Evolutionary conservation across 1,140 invertebrate species (phyloP).

Genomic region (Euglossa dilemma): DNA sequence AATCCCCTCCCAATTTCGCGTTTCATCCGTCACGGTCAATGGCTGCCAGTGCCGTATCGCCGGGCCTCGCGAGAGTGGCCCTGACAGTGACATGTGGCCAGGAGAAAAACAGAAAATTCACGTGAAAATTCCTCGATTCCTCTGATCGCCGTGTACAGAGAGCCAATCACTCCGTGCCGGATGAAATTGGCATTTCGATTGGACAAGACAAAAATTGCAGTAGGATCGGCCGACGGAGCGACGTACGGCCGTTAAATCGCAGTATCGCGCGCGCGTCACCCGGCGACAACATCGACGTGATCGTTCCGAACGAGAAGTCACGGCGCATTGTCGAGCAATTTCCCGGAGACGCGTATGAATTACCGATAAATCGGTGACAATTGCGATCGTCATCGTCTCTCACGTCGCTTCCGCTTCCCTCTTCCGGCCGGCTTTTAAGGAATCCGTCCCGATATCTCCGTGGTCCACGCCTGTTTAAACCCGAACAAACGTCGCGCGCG

Average conservation of each 20-base stretch:
- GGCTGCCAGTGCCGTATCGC: conserved; percentile 62
- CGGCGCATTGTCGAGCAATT: background rate
- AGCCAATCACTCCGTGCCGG: conserved; percentile 54
- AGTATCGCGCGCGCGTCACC: background rate
- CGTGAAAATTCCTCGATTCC: conserved; percentile 52
- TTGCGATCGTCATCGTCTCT: background rate
- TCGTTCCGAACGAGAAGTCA: background rate
- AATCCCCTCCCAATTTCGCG: conserved; percentile 50
- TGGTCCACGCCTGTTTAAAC: background rate
- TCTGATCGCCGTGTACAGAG: conserved; percentile 30
- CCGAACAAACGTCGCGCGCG: too few relatives aligned
- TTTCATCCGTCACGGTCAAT: conserved; percentile 63
- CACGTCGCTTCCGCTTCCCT: background rate
- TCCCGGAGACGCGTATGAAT: background rate
- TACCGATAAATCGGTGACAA: background rate
- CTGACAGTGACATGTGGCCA: conserved; percentile 65
- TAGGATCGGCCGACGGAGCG: conserved; percentile 2
- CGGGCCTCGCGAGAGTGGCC: conserved; percentile 55
- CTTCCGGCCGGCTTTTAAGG: background rate
- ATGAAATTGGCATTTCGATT: conserved; percentile 70
- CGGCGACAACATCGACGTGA: conserved; percentile 4
- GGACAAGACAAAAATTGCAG: conserved; percentile 66
- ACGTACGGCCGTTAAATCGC: conserved; percentile 21
- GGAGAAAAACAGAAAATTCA: conserved; percentile 58
- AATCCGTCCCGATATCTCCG: background rate